phyloP scores from a whole-genome alignment of 1,140 invertebrate genomes.

The Phthorimaea operculella region DNA sequence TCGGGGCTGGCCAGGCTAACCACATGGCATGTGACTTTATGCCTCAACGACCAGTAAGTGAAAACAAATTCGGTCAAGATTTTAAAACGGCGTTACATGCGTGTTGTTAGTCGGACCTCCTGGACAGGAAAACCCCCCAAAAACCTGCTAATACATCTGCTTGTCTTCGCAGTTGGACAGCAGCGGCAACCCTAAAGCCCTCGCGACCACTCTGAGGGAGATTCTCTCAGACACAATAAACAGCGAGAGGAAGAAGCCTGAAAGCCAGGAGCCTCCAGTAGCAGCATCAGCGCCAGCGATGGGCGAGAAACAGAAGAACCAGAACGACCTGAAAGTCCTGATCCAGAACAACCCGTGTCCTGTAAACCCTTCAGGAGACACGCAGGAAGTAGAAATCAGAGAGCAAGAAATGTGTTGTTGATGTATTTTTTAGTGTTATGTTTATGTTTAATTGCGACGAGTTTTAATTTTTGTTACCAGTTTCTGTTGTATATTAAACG shows the following conservation, averaged over 20 bases:
- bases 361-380: conserved; percentile 6
- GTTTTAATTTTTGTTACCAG: conserved; percentile 35
- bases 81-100: no score
- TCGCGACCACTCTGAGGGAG: conserved; percentile 48
- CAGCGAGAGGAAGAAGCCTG: conserved; percentile 22
- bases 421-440: conserved; percentile 20
- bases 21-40: no score
- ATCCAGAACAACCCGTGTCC: neutral
- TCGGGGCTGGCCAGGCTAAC: no score
- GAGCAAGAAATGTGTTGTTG: neutral
- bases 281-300: conserved; percentile 32
- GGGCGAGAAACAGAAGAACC: neutral
- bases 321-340: neutral
- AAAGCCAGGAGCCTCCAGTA: conserved; percentile 17
- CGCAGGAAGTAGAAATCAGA: conserved; percentile 13
- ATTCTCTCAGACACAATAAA: conserved; percentile 53
- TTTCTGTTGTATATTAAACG: conserved; percentile 6
- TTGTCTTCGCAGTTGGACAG: conserved; percentile 56
- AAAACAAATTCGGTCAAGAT: no score
- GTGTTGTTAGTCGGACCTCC: no score
- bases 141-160: no score
- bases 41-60: no score
- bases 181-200: conserved; percentile 40
- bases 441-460: conserved; percentile 16
- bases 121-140: no score